A percentile compares a stretch with the other conserved stretches of the same genome.
Evolutionary conservation across 2,888 invertebrate species (phyloP).

Genomic region (Empis livida): DNA sequence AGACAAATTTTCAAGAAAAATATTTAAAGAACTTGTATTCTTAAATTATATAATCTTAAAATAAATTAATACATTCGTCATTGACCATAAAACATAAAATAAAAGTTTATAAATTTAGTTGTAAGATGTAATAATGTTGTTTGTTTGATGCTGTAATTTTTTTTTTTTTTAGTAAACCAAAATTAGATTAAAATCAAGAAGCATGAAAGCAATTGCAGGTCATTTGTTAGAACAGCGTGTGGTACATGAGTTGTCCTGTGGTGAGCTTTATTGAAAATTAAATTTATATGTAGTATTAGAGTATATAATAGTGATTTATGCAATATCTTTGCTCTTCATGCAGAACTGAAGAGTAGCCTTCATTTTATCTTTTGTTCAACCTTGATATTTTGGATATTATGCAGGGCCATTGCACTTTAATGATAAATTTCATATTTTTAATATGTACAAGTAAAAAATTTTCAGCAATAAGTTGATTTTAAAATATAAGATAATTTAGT

Average conservation of each 20-base stretch:
- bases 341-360: background rate
- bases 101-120: too few species aligned
- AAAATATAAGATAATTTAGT: too few species aligned
- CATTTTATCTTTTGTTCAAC: background rate
- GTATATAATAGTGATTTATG: background rate
- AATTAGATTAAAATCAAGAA: conserved; percentile 19
- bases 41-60: too few species aligned
- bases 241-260: conserved; percentile 15
- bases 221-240: conserved; percentile 21
- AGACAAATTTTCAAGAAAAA: too few species aligned
- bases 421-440: background rate
- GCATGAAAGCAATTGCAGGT: conserved; percentile 17
- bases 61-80: too few species aligned
- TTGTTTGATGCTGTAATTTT: too few species aligned
- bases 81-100: too few species aligned
- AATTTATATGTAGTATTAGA: conserved; percentile 11
- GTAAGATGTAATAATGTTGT: too few species aligned
- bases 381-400: too few species aligned
- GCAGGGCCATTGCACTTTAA: too few species aligned
- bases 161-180: background rate
- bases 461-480: background rate
- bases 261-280: conserved; percentile 21
- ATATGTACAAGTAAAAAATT: too few species aligned
- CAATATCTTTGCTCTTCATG: background rate
- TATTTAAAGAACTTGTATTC: too few species aligned